Evolutionary conservation across 1,140 invertebrate genomes (phyloP).

Genomic region (Phenacoccus solenopsis): DNA sequence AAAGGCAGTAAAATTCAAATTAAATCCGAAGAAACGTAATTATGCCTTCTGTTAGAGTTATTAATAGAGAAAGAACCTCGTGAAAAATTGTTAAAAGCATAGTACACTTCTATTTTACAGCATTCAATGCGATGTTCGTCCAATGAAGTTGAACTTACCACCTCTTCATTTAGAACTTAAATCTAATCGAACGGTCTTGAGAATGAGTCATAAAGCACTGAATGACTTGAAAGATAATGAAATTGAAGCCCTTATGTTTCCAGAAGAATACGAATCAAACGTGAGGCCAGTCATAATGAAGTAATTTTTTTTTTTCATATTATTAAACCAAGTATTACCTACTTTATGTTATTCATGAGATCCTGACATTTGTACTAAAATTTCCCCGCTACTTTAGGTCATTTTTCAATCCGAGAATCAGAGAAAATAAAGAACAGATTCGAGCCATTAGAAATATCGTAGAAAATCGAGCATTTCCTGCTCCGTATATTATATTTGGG

Average conservation of each 20-base stretch:
- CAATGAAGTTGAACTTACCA: background rate
- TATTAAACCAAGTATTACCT: background rate
- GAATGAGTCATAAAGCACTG: background rate
- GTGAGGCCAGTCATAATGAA: background rate
- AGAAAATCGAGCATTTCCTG: constrained; percentile 33
- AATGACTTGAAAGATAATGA: background rate
- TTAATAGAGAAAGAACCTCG: no score
- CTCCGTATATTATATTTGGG: constrained; percentile 84
- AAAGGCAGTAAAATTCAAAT: no score
- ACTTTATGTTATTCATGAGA: background rate
- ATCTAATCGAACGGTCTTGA: background rate
- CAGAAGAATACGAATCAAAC: background rate
- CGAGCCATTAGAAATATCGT: background rate
- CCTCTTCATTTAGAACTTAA: background rate
- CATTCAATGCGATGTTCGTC: background rate
- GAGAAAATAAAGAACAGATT: background rate
- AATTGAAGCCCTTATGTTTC: background rate
- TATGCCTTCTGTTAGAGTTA: no score
- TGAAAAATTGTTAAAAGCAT: no score
- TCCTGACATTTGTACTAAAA: background rate
- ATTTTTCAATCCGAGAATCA: background rate
- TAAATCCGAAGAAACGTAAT: no score
- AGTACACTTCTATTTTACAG: no score
- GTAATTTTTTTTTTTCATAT: no score
- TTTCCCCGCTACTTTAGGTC: background rate